Evolutionary conservation across 2,888 invertebrate species (phyloP), one percentile per base, ranked within the genome.

Genomic region (Drosophila prolongata): DNA sequence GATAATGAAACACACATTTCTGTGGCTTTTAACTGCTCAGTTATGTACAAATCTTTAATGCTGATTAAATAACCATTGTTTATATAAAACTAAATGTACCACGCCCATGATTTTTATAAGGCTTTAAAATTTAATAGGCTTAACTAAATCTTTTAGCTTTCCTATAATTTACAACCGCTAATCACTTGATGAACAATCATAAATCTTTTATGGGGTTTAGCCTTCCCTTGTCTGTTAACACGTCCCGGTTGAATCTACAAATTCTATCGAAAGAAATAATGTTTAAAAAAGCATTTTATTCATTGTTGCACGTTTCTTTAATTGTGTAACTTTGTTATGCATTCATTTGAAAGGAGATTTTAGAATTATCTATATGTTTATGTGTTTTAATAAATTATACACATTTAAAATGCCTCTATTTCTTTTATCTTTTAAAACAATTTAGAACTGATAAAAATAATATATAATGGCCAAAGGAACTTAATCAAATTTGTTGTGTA

Each of bases 161-260:
- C 47, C 35, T 65, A n/a, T 42, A 49, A n/a, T 64, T 62, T 49
- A 64, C 62, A 64, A 19, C 49, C 40, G 35, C 35, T 65, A 35
- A 64, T 64, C 65, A 49, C 65, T 49, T 62, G 35, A 64, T 40
- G 64, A 34, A 10, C 46, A 24, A 35, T 37, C 47, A 34, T 58
- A 57, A 58, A 57, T 57, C 16, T 16, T 64, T 65, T 49, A 62
- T 24, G 47, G 24, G 13, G 10, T 10, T 62, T 16, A 24, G 14
- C 40, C 24, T 57, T 57, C 57, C 57, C 30, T 34, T 34, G n/a
- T 11, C 40, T 47, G 24, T 14, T n/a, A 16, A 19, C 65, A 62
- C 65, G 62, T 65, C 42, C 34, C 24, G 47, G 16, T 40, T 14
- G 9, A 40, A 34, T 14, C 9, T 35, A n/a, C 24, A 42, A 11